A percentile compares a stretch with the other conserved stretches of the same genome.
Conservation (phyloP, 2,888 invertebrate species). For the Lissocephala sabroskyi region DNA sequence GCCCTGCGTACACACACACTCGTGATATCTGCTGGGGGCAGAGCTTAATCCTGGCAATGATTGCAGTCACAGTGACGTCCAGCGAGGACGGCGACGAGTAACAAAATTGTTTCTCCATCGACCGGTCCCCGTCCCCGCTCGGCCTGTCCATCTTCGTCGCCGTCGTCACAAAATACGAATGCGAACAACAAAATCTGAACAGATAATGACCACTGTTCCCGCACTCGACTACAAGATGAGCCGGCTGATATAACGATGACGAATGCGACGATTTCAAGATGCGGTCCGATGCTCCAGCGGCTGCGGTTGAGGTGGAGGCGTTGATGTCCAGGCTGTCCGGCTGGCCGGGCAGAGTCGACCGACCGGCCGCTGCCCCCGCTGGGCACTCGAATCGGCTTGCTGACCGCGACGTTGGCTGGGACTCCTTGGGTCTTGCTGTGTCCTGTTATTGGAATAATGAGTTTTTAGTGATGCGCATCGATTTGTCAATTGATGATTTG, state of each 20-base stretch:
- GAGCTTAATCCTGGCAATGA: slow-evolving; percentile 54
- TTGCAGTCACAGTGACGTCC: slow-evolving; percentile 39
- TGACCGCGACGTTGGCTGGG: too few relatives aligned
- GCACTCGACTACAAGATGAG: slow-evolving; percentile 59
- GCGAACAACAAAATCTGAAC: slow-evolving; percentile 49
- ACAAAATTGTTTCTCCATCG: slow-evolving; percentile 50
- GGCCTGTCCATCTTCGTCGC: slow-evolving; percentile 8
- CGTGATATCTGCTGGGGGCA: slow-evolving; percentile 20
- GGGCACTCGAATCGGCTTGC: too few relatives aligned
- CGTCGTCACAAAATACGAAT: slow-evolving; percentile 38
- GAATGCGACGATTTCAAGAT: slow-evolving; percentile 54
- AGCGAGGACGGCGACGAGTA: too few relatives aligned
- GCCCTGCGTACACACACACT: too few relatives aligned
- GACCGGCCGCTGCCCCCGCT: too few relatives aligned
- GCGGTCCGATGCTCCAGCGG: not conserved
- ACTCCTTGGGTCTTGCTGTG: slow-evolving; percentile 29
- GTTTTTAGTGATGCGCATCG: slow-evolving; percentile 61
- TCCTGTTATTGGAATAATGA: slow-evolving; percentile 67
- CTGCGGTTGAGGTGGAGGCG: slow-evolving; percentile 8
- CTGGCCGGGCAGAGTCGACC: too few relatives aligned
- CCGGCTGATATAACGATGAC: slow-evolving; percentile 61
- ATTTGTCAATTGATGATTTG: slow-evolving; percentile 67
- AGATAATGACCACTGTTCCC: slow-evolving; percentile 61
- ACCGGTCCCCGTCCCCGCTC: slow-evolving; percentile 5
- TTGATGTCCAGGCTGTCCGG: too few relatives aligned